A percentile compares a stretch with the other conserved stretches of the same genome.
Conservation (phyloP, 2,113 vertebrate species). For the Protobothrops flavoviridis region DNA sequence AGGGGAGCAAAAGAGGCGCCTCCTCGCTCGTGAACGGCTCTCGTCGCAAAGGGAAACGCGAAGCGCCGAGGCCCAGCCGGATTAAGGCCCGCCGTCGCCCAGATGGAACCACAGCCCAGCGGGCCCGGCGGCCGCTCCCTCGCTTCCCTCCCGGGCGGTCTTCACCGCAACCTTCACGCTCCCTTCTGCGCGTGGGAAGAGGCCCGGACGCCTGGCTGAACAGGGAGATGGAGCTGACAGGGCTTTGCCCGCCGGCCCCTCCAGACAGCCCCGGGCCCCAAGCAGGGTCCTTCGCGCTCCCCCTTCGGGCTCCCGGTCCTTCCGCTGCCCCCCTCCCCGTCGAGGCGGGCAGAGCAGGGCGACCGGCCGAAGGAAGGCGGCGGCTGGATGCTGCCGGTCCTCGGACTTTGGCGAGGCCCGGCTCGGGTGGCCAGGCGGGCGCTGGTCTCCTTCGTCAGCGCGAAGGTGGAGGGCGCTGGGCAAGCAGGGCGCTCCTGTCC, state of each 20-base stretch:
- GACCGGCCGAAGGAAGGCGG: not conserved
- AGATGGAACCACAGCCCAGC: fast-evolving
- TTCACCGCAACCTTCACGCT: not conserved
- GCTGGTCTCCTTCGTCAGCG: not conserved
- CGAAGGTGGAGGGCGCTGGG: not conserved
- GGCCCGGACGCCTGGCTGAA: not conserved
- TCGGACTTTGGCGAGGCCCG: not conserved
- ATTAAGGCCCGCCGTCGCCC: not conserved
- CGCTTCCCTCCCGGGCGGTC: not conserved
- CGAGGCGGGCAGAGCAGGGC: not conserved
- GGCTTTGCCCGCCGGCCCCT: not conserved
- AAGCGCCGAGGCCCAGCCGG: not conserved
- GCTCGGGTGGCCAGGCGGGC: not conserved
- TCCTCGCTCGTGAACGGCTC: not conserved
- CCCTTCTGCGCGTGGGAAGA: not conserved
- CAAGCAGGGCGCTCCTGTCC: not conserved
- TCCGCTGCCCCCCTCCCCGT: not conserved
- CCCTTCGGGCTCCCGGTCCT: not conserved
- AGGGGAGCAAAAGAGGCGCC: not conserved
- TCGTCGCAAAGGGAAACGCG: not conserved
- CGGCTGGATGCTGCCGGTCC: not conserved
- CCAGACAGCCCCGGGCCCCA: not conserved
- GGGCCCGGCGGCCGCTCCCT: not conserved
- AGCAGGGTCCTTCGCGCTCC: not conserved
- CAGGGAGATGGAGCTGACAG: not conserved